A percentile compares a stretch with the other conserved stretches of the same genome.
phyloP scores from a whole-genome alignment of 2,113 vertebrate genomes.

The Lycocorax pyrrhopterus region DNA sequence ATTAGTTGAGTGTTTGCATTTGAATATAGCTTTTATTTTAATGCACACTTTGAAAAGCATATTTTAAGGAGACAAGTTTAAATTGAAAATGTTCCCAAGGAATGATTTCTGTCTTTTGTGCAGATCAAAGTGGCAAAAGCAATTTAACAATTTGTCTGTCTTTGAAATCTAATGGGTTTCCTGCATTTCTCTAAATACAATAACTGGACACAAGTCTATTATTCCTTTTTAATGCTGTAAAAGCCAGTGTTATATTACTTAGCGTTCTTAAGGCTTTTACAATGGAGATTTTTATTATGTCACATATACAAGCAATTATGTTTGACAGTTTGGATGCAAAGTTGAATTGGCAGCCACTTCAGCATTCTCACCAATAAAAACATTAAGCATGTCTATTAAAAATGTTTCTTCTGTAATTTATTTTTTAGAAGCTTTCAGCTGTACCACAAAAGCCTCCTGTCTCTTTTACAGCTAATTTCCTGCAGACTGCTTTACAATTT shows the following conservation, averaged over 20 bases:
- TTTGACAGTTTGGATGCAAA: slow-evolving; percentile 54
- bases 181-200: slow-evolving; percentile 52
- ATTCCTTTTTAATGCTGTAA: slow-evolving; percentile 67
- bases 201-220: slow-evolving; percentile 47
- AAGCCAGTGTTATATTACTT: slow-evolving; percentile 38
- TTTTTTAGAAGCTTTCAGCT: slow-evolving; percentile 37
- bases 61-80: slow-evolving; percentile 52
- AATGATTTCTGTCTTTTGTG: slow-evolving; percentile 55
- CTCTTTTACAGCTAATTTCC: slow-evolving; percentile 7
- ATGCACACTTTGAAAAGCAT: slow-evolving; percentile 44
- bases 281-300: slow-evolving; percentile 48
- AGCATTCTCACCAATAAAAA: slow-evolving; percentile 49
- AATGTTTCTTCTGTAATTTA: slow-evolving; percentile 48
- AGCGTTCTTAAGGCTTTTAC: slow-evolving; percentile 51
- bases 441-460: slow-evolving; percentile 14
- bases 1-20: slow-evolving; percentile 41
- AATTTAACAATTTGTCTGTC: slow-evolving; percentile 61
- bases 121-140: slow-evolving; percentile 50
- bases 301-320: slow-evolving; percentile 58
- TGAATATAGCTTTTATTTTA: slow-evolving; percentile 59
- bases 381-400: slow-evolving; percentile 57
- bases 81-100: slow-evolving; percentile 40
- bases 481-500: not conserved
- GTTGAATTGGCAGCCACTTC: slow-evolving; percentile 52
- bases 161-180: slow-evolving; percentile 63